A percentile compares a stretch with the other conserved stretches of the same genome.
These are phyloP conservation scores for Stenchaetothrips biformis DNA, from an alignment of 2,888 invertebrate species.

Conservation along the genomic window DNA sequence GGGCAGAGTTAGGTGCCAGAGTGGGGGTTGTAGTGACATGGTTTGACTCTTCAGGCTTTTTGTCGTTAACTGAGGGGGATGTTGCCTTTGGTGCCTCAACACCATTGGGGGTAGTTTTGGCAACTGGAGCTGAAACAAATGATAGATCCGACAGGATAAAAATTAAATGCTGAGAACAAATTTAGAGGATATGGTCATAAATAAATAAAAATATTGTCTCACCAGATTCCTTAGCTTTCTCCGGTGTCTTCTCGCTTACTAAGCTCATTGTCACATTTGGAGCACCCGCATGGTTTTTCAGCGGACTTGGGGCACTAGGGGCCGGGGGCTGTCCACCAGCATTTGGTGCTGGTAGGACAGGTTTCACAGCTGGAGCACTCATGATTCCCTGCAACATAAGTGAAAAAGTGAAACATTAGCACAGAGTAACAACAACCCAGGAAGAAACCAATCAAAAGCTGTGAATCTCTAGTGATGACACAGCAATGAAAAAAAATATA, in stretches of 20 bases:
- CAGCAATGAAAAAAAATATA: not conserved
- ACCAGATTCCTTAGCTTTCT: not conserved
- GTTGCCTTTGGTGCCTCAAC: constrained; percentile 40
- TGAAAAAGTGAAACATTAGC: not conserved
- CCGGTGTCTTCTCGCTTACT: not conserved
- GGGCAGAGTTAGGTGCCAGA: too few species aligned
- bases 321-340: constrained; percentile 27
- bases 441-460: too few species aligned
- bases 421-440: not conserved
- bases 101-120: constrained; percentile 43
- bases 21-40: not conserved
- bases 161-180: too few species aligned
- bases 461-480: too few species aligned
- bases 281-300: not conserved
- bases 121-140: not conserved
- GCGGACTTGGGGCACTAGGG: not conserved
- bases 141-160: too few species aligned
- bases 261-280: not conserved
- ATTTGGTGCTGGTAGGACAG: constrained; percentile 33
- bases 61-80: not conserved
- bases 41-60: not conserved
- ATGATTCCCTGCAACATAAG: constrained; percentile 30
- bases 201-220: too few species aligned
- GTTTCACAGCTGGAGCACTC: constrained; percentile 39
- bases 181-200: too few species aligned